Evolutionary conservation across 92 coral and sea anemone genomes (phyloP), one percentile per base, ranked within the genome.

Genomic region (Chrysogorgia sp.): DNA sequence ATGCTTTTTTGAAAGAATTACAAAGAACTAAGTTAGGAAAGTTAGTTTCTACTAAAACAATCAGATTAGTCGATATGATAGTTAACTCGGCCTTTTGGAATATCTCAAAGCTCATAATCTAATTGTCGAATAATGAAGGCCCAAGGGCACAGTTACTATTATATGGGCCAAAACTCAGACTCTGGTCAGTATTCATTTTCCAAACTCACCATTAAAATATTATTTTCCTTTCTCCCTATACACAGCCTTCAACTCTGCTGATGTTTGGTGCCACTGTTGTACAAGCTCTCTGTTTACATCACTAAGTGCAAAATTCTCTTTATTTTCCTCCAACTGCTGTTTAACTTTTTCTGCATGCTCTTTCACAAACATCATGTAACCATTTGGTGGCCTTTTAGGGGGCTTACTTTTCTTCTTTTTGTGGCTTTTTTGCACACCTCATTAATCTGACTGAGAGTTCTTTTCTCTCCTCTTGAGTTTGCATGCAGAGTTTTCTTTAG

Each of bases 251-350:
- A 17, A 23, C 21, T 52, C 59, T 17, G 59, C 7, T 17, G 59
- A 52, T 23, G 26, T 17, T 52, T 17, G 21, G 59, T 52, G 59
- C 59, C 59, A 52, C 59, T 52, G 59, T 52, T 52, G 22, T 52
- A 23, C 21, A 7, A 52, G 59, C 59, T 52, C 59, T 52, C 26
- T 5, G 20, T 6, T 52, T 17, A 52, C 59, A 52, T 52, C 59
- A 5, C 22, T 17, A 17, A 52, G 20, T 52, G 59, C 20, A 52
- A 6, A 52, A 52, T 52, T 52, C 26, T 52, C 59, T 52, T 52
- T 52, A 52, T 52, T 52, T 17, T 52, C 20, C 59, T 52, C 26
- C 59, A 52, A 52, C 21, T 23, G 59, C 26, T 52, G 22, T 52
- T 52, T 52, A 3, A 52, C 59, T 17, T 17, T 52, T 23, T 23